Evolutionary conservation across 64 coral and sea anemone genomes (phyloP).

Genomic region (Actinia equina): DNA sequence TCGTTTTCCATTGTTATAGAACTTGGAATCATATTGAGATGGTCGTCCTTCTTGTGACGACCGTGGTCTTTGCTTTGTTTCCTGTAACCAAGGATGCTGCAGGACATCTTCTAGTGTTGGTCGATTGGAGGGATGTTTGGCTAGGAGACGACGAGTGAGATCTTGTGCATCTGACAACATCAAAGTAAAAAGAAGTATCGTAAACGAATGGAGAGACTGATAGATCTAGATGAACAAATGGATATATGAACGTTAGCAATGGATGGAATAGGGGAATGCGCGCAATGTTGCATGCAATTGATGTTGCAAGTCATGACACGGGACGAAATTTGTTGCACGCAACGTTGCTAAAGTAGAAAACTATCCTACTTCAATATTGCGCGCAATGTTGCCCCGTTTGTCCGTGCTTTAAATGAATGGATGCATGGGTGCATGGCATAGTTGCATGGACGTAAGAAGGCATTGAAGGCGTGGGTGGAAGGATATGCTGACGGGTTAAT

Average conservation of each 20-base stretch:
- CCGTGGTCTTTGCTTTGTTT: neutral
- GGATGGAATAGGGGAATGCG: neutral
- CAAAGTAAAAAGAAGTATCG: neutral
- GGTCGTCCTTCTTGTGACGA: neutral
- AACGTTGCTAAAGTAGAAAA: too few species aligned
- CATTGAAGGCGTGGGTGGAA: too few species aligned
- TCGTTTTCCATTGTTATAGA: neutral
- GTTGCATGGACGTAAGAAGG: too few species aligned
- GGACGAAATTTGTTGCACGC: too few species aligned
- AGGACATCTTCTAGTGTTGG: conserved; percentile 44
- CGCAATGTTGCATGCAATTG: too few species aligned
- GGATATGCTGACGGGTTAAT: too few species aligned
- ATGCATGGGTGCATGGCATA: neutral
- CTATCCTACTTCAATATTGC: too few species aligned
- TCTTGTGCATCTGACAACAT: conserved; percentile 37
- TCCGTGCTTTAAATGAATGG: neutral
- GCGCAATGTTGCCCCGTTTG: too few species aligned
- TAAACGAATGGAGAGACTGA: neutral
- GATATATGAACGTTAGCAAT: neutral
- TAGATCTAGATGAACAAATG: neutral
- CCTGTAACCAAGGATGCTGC: conserved; percentile 48
- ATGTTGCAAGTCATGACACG: too few species aligned
- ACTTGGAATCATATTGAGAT: neutral
- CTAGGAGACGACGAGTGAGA: conserved; percentile 40
- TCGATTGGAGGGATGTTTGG: conserved; percentile 60